phyloP scores from a whole-genome alignment of 1,140 invertebrate species.

The Brachionus calyciflorus region DNA sequence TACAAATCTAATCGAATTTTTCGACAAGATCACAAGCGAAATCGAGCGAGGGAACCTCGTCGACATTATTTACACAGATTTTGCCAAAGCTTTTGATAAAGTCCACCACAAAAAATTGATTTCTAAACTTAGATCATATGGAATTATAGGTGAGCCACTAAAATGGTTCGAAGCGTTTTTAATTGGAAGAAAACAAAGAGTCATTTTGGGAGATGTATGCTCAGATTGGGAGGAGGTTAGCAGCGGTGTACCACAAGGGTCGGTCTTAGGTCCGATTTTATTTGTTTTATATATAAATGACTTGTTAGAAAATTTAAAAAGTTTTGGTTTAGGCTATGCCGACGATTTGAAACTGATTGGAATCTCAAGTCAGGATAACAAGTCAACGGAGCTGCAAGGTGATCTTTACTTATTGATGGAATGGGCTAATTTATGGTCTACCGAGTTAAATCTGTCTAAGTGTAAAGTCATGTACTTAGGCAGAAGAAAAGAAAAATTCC shows the following conservation, averaged over 20 bases:
- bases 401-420: too few relatives aligned
- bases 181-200: not conserved
- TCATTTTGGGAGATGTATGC: not conserved
- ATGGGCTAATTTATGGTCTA: too few relatives aligned
- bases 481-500: not conserved
- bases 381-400: not conserved
- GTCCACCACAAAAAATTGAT: not conserved
- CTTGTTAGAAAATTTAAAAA: not conserved
- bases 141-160: not conserved
- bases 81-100: slow-evolving; percentile 12
- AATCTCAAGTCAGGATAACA: not conserved
- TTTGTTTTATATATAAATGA: not conserved
- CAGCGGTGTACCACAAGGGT: not conserved
- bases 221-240: not conserved
- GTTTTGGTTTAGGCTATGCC: not conserved
- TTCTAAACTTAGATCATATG: not conserved
- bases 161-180: not conserved
- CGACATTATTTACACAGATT: not conserved
- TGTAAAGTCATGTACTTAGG: not conserved
- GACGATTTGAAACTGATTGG: not conserved
- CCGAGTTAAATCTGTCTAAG: not conserved
- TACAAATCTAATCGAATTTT: slow-evolving; percentile 8
- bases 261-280: not conserved
- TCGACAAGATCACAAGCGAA: too few relatives aligned
- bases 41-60: too few relatives aligned